Base-by-base conservation (phyloP, 2,888 invertebrate genomes). In the Eupithecia dodoneata region DNA sequence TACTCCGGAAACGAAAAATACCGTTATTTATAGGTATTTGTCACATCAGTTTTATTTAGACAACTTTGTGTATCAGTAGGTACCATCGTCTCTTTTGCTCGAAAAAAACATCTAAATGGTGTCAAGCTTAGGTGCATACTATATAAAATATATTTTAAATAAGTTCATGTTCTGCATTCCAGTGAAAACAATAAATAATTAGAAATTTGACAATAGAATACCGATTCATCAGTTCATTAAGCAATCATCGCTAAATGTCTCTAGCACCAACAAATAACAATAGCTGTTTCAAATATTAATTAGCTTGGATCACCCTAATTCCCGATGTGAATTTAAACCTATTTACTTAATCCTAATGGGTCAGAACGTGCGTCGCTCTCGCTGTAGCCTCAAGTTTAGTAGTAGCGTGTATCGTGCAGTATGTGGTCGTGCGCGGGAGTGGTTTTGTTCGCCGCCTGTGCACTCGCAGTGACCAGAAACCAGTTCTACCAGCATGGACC, bases 401-500 rank as follows among this genome's bases (percentile, higher is more conserved):
- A 81, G 85, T 81, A 83, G 83, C 82, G 83, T 80, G 81, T 80
- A 74, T 82, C 83, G 84, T 79, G 76, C 84, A 88, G 85, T 80
- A 94, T 95, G 93, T 91, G 93, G 95, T 90, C 95, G 95, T 92
- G 90, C 83, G 90, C 87, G 81, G 87, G 90, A 86, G 87, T 94
- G 82, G 81, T 93, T 52, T 84, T 88, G 83, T 83, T 92, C 55
- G 87, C 85, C 77, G 87, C 89, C 74, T 89, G 90, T 84, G 93
- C 88, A 80, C 66, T 87, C 84, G 95, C 93, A 9, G 87, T 96
- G 81, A 95, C 96, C 52, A 90, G 94, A 70, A 94, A 94, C 82
- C 94, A 96, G 84, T 93, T 97, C 83, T 97, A 96, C 90, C 96
- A 96, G 4, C 95, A 95, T 86, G 96, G 97, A 12, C 88, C 88